Conservation (phyloP, 2,797 vertebrate species). For the Sorex maritimensis region DNA sequence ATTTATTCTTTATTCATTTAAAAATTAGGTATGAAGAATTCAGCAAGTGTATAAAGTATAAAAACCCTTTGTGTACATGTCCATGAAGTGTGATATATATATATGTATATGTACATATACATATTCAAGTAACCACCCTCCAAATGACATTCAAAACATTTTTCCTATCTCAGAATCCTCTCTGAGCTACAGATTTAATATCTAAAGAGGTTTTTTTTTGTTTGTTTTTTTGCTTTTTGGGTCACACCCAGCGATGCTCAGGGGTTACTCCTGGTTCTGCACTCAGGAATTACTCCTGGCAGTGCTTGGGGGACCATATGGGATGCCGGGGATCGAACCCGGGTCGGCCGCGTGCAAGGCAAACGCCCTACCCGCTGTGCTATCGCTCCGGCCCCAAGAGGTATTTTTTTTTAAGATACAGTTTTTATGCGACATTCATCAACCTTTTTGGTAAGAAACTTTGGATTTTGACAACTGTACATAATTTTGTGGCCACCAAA, state of each 20-base stretch:
- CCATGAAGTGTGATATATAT: neutral
- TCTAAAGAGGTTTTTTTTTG: conserved; percentile 21
- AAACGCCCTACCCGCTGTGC: too few species aligned
- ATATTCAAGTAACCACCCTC: neutral
- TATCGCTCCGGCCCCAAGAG: too few species aligned
- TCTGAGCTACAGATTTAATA: neutral
- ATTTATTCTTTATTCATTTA: conserved; percentile 38
- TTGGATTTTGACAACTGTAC: conserved; percentile 46
- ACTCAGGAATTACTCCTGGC: too few species aligned
- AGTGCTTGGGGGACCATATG: too few species aligned
- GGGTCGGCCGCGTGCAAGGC: too few species aligned
- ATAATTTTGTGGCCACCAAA: neutral
- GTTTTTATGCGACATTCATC: conserved; percentile 32
- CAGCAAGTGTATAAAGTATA: neutral
- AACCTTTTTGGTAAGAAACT: neutral
- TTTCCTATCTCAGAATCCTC: neutral
- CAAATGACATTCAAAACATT: conserved; percentile 12
- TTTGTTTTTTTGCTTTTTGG: too few species aligned
- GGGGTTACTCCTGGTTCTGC: too few species aligned
- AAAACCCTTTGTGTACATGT: neutral
- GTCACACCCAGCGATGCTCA: too few species aligned
- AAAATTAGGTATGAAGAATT: conserved; percentile 32
- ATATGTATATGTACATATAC: too few species aligned
- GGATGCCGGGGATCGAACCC: too few species aligned
- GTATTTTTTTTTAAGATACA: neutral